phyloP scores from a whole-genome alignment of 1,140 invertebrate genomes.

The Trichogramma pretiosum region DNA sequence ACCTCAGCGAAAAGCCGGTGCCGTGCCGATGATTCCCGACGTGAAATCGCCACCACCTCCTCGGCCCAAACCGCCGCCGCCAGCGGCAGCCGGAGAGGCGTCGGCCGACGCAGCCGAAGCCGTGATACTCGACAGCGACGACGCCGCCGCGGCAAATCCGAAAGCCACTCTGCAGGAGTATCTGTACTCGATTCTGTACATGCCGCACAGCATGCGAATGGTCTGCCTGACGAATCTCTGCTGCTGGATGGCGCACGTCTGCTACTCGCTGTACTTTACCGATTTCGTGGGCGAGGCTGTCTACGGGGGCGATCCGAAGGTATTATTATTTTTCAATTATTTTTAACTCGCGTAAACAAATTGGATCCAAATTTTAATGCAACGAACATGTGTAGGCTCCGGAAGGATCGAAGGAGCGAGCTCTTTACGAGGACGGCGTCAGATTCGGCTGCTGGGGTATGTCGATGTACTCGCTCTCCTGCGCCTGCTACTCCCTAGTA shows the following conservation, averaged over 20 bases:
- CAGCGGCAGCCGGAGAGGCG: no score
- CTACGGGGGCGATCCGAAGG: conserved; percentile 82
- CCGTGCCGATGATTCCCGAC: conserved; percentile 3
- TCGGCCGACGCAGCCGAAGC: not conserved
- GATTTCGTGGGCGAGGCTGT: conserved; percentile 95
- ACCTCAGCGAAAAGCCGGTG: not conserved
- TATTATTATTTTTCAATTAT: conserved; percentile 23
- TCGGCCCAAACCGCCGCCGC: conserved; percentile 22
- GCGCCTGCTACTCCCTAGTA: conserved; percentile 80
- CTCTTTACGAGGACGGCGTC: conserved; percentile 80
- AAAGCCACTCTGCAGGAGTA: conserved; percentile 62
- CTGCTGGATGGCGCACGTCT: conserved; percentile 96
- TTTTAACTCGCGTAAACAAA: no score
- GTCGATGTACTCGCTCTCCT: conserved; percentile 92
- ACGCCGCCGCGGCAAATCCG: conserved; percentile 25
- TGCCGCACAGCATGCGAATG: conserved; percentile 78
- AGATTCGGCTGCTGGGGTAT: conserved; percentile 93
- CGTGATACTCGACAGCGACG: not conserved
- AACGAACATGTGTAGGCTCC: conserved; percentile 51
- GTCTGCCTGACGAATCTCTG: conserved; percentile 91
- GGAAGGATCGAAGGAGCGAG: conserved; percentile 52
- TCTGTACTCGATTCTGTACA: conserved; percentile 77
- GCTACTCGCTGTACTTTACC: conserved; percentile 94
- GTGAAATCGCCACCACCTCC: not conserved
- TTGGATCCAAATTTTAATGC: not conserved